Conservation (phyloP, 2,797 vertebrate genomes). For the Pantherophis vulpinus region DNA sequence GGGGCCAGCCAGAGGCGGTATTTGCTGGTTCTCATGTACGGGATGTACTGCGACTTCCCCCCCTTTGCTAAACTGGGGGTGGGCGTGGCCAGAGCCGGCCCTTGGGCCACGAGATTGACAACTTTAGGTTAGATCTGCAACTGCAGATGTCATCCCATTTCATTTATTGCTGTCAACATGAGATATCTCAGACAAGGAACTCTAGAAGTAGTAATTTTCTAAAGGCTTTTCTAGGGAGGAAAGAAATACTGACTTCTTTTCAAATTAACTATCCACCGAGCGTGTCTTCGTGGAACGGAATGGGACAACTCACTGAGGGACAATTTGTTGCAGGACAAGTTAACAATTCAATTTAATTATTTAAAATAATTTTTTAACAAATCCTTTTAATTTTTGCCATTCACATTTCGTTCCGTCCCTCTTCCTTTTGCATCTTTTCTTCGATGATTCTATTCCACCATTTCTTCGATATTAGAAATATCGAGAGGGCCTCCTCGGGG, state of each 20-base stretch:
- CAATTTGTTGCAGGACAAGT: neutral
- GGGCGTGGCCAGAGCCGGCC: too few relatives aligned
- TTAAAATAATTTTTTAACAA: neutral
- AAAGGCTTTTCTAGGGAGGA: neutral
- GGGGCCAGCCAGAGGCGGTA: too few relatives aligned
- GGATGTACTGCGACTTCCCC: too few relatives aligned
- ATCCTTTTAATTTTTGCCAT: neutral
- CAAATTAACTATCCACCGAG: neutral
- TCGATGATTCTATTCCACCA: neutral
- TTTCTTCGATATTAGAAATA: too few relatives aligned
- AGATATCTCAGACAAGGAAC: neutral
- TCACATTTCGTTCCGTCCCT: neutral
- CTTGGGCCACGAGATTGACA: too few relatives aligned
- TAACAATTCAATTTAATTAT: neutral
- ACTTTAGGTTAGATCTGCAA: neutral
- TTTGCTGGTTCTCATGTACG: too few relatives aligned
- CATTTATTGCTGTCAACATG: neutral
- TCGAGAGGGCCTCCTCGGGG: too few relatives aligned
- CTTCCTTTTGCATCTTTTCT: neutral
- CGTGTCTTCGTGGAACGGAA: neutral
- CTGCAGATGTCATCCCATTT: neutral
- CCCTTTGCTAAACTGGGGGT: too few relatives aligned
- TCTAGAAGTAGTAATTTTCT: neutral
- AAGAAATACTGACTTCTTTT: neutral
- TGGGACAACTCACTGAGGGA: too few relatives aligned